Evolutionary conservation across 2,797 vertebrate species (phyloP), one percentile per base, ranked within the genome.

Genomic region (Phrynocephalus guinanensis): DNA sequence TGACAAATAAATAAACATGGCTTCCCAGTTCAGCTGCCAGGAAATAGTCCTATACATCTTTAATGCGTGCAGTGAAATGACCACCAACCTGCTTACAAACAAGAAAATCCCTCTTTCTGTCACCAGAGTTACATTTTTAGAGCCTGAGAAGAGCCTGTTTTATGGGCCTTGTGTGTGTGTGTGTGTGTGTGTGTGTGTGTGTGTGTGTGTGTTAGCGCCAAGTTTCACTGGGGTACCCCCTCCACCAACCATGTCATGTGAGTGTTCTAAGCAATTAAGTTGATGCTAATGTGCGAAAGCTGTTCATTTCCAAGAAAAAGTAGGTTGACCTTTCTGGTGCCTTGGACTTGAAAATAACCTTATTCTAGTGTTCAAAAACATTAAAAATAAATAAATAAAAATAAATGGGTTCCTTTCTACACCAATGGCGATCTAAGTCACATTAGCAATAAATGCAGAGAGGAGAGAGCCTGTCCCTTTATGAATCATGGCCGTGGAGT

Each of bases 81-180:
- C 28, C 44, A 79, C 71, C 60, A 60, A 68, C 73, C 87, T 50
- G 38, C 2, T 80, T 75, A 26, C 72, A 26, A 52, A 33, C 24
- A 79, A 84, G 15, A 26, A 88, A 89, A 63, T 70, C 56, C n/a
- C n/a, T 83, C 20, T 38, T 67, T 79, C 38, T 44, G 26, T 87
- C 13, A 33, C 91, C 86, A 72, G 83, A 86, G n/a, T 93, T 86
- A 30, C 30, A 56, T 92, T 89, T 89, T 33, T 60, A n/a, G 50
- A 26, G 79, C 8, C 24, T 79, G 88, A 56, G 20, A 82, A 85
- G 86, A 79, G 56, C 63, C 90, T 20, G 1, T 5, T 24, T 83
- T 84, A 22, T 75, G 91, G 73, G 50, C 86, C 10, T 87, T 82
- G 26, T 44, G 38, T 44, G 38, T 44, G 38, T 44, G 38, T 44